phyloP scores from a whole-genome alignment of 2,113 vertebrate species.

The Talpa occidentalis region DNA sequence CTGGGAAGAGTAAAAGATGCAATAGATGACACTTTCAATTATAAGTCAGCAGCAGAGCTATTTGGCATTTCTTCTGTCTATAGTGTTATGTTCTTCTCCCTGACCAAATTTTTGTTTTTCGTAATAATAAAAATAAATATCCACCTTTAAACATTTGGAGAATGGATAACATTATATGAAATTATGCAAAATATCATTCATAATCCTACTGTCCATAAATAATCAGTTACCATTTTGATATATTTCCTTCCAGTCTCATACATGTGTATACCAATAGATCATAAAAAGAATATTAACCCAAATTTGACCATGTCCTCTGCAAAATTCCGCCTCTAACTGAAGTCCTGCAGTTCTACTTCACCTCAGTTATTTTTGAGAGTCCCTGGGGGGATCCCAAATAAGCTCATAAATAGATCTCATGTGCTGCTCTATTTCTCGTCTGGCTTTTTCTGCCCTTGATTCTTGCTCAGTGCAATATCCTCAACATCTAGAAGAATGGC shows the following conservation, averaged over 20 bases:
- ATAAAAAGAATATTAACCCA: neutral
- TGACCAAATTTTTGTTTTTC: neutral
- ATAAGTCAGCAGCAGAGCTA: constrained; percentile 1
- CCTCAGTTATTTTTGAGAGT: neutral
- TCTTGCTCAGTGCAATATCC: neutral
- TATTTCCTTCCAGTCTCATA: neutral
- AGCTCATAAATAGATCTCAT: neutral
- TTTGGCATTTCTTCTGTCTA: neutral
- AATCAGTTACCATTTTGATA: neutral
- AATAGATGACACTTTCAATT: constrained; percentile 26
- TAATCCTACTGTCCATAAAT: neutral
- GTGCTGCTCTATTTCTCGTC: neutral
- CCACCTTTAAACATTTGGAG: constrained; percentile 1
- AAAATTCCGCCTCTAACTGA: neutral
- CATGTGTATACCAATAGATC: neutral
- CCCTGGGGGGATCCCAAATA: neutral
- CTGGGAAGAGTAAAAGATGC: constrained; percentile 24
- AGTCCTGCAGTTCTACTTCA: neutral
- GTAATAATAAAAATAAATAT: neutral
- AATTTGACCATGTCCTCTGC: neutral
- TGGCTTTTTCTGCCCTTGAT: neutral
- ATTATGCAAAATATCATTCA: neutral
- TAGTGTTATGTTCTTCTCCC: neutral
- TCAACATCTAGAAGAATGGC: neutral
- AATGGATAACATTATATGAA: neutral